Conservation (phyloP, 2,113 vertebrate genomes). For the Ceyx margarethae region DNA sequence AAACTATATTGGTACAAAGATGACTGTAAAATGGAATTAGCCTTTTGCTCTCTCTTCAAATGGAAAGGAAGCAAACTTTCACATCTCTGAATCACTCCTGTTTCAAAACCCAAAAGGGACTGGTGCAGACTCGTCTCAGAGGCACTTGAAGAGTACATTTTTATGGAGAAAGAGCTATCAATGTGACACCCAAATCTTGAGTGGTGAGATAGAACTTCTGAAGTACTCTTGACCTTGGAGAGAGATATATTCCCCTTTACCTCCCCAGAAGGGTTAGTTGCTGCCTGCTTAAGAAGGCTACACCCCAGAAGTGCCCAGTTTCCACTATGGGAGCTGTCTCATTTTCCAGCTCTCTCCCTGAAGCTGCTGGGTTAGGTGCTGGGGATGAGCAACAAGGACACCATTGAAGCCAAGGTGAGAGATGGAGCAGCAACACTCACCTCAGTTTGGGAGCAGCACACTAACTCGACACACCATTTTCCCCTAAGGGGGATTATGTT, state of each 20-base stretch:
- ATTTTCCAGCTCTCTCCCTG: neutral
- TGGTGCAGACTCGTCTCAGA: accelerated
- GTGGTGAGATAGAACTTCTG: neutral
- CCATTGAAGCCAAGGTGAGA: too few species aligned
- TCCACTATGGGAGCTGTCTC: accelerated
- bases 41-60: slow-evolving; percentile 4
- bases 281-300: neutral
- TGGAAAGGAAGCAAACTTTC: neutral
- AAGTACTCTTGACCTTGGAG: neutral
- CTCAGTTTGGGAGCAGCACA: accelerated
- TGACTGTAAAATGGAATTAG: slow-evolving; percentile 40
- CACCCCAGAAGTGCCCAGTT: neutral
- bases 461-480: neutral
- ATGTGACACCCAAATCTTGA: neutral
- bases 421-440: accelerated
- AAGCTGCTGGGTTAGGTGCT: neutral
- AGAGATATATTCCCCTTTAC: too few species aligned
- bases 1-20: slow-evolving; percentile 19
- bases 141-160: neutral
- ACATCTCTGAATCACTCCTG: neutral
- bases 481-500: accelerated
- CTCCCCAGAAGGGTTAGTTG: neutral
- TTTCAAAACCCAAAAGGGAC: neutral
- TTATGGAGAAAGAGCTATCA: neutral
- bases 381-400: neutral